Base-by-base conservation (phyloP, 2,797 vertebrate genomes). In the Astyanax mexicanus region DNA sequence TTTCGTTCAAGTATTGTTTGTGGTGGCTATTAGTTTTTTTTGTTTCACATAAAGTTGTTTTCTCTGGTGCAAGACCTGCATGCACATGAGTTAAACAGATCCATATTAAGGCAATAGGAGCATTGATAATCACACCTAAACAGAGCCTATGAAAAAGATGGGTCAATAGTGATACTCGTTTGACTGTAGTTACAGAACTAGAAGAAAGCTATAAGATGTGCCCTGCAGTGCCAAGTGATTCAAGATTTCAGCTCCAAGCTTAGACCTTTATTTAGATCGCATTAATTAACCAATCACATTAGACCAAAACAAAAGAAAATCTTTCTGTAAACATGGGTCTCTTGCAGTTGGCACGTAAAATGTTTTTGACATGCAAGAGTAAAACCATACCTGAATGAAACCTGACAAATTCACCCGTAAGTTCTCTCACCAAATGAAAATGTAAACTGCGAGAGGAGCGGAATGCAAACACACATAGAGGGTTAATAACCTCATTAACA, bases 401-500 rank as follows among this genome's bases (percentile, higher is more conserved):
- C 86, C 92, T 90, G 90, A 92, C 89, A 90, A 88, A 91, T 90
- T 86, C 88, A 74, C 77, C 83, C 83, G 90, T 89, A 88, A 89
- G 91, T 91, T 89, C 91, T 91, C 89, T 90, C 90, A 85, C 84
- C 84, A 78, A 85, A 85, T 89, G 84, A 88, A 87, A 88, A 92
- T 92, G 91, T 93, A 93, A 93, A 93, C 92, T 89, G 91, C 91
- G 88, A 92, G 89, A 90, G 89, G 90, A 92, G 90, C 90, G 87
- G 86, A 92, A 87, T 83, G 86, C 89, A 89, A 86, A 89, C 78
- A 85, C 88, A 86, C 89, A 88, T 87, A 92, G 88, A 80, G 81
- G 82, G 84, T 90, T 78, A 79, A 79, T 78, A 57, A 62, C 80
- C 75, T 76, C 82, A 84, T 70, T 73, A 81, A 74, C 78, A 77